Percentiles rank a stretch among this genome's conserved stretches.
Conservation (phyloP, 1,140 invertebrate genomes). For the Cyclina sinensis region DNA sequence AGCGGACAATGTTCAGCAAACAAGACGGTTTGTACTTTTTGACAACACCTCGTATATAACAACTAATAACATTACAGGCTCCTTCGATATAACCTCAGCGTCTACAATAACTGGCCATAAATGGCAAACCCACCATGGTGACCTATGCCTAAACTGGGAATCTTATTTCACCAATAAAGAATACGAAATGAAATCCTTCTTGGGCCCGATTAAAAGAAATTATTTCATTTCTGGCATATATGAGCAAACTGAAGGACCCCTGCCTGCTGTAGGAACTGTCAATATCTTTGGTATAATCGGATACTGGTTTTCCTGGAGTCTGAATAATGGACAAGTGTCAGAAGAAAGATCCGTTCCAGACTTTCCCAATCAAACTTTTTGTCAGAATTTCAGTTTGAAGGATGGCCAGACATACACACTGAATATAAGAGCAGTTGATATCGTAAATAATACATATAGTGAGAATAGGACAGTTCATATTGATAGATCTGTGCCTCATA, state of each 20-base stretch:
- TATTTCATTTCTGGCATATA: too few relatives aligned
- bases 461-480: conserved; percentile 67
- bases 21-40: conserved; percentile 19
- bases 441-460: conserved; percentile 45
- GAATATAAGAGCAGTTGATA: conserved; percentile 63
- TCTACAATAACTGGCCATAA: neutral
- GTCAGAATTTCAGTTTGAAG: neutral
- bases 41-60: conserved; percentile 22
- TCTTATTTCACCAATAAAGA: neutral
- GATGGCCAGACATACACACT: conserved; percentile 74
- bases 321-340: neutral
- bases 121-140: conserved; percentile 34
- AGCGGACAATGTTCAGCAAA: neutral
- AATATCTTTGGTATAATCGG: conserved; percentile 72
- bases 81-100: neutral
- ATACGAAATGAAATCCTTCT: too few relatives aligned
- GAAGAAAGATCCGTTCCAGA: neutral
- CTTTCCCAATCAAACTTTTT: conserved; percentile 40
- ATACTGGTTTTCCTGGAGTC: neutral
- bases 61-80: neutral
- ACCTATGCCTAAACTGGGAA: conserved; percentile 36
- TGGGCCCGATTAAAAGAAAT: conserved; percentile 44
- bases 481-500: conserved; percentile 66
- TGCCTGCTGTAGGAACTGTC: conserved; percentile 69
- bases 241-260: conserved; percentile 67